Evolutionary conservation across 1,140 invertebrate genomes (phyloP).

Genomic region (Orius insidiosus): DNA sequence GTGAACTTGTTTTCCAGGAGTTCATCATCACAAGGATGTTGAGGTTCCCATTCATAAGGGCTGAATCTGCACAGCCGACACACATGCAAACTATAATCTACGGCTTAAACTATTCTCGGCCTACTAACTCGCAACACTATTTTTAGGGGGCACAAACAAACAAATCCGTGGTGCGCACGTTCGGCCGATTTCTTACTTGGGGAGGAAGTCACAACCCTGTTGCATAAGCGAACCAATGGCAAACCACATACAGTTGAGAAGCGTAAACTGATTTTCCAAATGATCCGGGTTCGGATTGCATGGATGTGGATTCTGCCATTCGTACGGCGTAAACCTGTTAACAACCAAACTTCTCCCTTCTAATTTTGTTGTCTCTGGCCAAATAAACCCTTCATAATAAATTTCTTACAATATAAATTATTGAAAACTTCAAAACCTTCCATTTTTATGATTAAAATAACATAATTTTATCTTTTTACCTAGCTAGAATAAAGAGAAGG

Average conservation of each 20-base stretch:
- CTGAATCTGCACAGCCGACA: constrained; percentile 46
- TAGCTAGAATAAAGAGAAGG: constrained; percentile 79
- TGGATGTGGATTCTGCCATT: constrained; percentile 80
- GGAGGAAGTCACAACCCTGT: constrained; percentile 77
- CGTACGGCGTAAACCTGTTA: constrained; percentile 73
- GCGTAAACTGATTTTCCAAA: constrained; percentile 77
- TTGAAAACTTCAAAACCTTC: constrained; percentile 2
- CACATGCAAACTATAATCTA: constrained; percentile 13
- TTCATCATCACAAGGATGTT: constrained; percentile 60
- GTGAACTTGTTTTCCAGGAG: constrained; percentile 76
- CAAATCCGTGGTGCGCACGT: too few relatives aligned
- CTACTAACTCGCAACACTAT: too few relatives aligned
- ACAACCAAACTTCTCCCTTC: background rate
- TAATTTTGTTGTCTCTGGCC: constrained; percentile 1
- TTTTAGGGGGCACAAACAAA: too few relatives aligned
- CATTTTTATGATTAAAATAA: too few relatives aligned
- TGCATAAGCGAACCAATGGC: constrained; percentile 87
- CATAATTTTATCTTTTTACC: constrained; percentile 47
- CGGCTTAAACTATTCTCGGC: background rate
- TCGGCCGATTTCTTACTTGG: constrained; percentile 49
- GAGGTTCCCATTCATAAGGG: constrained; percentile 80
- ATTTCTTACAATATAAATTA: background rate
- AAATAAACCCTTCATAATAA: background rate
- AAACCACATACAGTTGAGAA: constrained; percentile 90
- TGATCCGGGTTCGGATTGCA: constrained; percentile 59